Evolutionary conservation across 2,797 vertebrate species (phyloP), one percentile per base, ranked within the genome.

Genomic region (Heteromormyrus szaboi): DNA sequence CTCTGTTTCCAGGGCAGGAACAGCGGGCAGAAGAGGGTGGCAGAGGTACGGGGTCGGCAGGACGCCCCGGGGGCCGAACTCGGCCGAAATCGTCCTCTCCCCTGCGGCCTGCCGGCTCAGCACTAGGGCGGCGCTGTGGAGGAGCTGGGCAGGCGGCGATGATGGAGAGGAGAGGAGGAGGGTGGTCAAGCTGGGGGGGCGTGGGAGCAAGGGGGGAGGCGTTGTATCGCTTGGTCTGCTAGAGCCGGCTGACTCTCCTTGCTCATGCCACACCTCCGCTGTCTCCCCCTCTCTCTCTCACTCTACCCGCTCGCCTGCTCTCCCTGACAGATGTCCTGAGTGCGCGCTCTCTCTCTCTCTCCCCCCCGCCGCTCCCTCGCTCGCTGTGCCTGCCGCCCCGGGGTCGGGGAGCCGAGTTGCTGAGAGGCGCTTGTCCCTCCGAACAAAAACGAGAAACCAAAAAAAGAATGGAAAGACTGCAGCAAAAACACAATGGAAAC

Each of bases 181-280:
- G 83, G 79, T 53, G 54, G 91, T 83, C 88, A 94, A 93, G 94
- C 93, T 91, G 91, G 94, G 88, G 91, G 17, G 9, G 22, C 51
- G 29, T 88, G 53, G 92, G 91, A 88, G 92, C 89, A 88, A 90
- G 90, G 91, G 85, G 89, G 90, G 89, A 90, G 87, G 91, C 59
- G 90, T 90, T n/a, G 79, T 92, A 92, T 87, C 91, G 29, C 93
- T 94, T 93, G 94, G 94, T 95, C 94, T 92, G 93, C 93, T 92
- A 93, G 89, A 90, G 93, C 88, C 88, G 76, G 54, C 88, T 87
- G 46, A 25, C 87, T 85, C 76, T 72, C 51, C 41, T 19, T 1
- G 79, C 89, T 68, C 81, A 54, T 93, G 92, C 90, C 87, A 93
- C 91, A 92, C 86, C 91, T 92, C 90, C 92, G 90, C 92, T 91